Evolutionary conservation across 2,113 vertebrate species (phyloP), one percentile per base, ranked within the genome.

Genomic region (Anoura caudifer): DNA sequence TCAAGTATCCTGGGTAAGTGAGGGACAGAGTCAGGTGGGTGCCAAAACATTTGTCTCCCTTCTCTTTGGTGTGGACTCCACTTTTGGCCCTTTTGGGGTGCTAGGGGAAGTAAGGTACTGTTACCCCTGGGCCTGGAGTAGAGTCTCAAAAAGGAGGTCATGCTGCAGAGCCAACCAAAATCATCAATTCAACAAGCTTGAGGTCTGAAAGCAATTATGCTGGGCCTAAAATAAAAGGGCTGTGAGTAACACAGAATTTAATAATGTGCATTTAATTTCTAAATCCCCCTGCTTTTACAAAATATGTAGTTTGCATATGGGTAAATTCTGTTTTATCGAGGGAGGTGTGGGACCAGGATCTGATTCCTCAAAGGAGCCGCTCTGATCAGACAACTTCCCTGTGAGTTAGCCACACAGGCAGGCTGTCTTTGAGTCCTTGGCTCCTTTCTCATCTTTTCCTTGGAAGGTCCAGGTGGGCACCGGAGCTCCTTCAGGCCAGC

Each of bases 131-230:
- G 50, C 28, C 69, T 89, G 47, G 31, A 75, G 33, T 33, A 63
- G 47, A 28, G 76, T 56, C 47, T 82, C 67, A 31, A 24, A 52
- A 36, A 61, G 45, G 9, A 89, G 77, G 61, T 87, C 87, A 79
- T 0, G 16, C 15, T 45, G 31, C 41, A 56, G 38, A 72, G 84
- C 24, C 81, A 92, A 41, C 65, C 4, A 47, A 33, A 81, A 77
- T 36, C 43, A 38, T 31, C 33, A 90, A 28, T 24, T 38, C 33
- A 67, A 38, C 77, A 80, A 77, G 14, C 61, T 83, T 12, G 2
- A 13, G 59, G 43, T 82, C 76, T 96, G 88, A 88, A 88, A 92
- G 87, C 72, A 92, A 87, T 94, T 81, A 95, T 20, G 33, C 72
- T 36, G 41, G 59, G 45, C 70, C 54, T 88, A 67, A 90, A 95